phyloP scores from a whole-genome alignment of 2,888 invertebrate species.

The Melanophora roralis region DNA sequence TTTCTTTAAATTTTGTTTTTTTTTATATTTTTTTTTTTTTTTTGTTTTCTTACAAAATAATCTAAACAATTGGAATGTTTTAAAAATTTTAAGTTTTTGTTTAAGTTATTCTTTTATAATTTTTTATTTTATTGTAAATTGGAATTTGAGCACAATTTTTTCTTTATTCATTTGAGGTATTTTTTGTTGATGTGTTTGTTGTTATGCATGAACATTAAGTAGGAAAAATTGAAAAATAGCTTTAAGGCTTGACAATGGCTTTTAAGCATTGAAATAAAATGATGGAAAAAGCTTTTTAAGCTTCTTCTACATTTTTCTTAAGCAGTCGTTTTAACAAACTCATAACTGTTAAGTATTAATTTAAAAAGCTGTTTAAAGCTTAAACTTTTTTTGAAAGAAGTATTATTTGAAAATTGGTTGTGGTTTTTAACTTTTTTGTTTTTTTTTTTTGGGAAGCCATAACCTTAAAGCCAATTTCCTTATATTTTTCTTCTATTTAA shows the following conservation, averaged over 20 bases:
- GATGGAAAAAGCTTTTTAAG: too few species aligned
- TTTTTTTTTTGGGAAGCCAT: neutral
- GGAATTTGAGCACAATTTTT: conserved; percentile 44
- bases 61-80: conserved; percentile 49
- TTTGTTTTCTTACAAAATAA: conserved; percentile 20
- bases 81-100: neutral
- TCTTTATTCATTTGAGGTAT: conserved; percentile 53
- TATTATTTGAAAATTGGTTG: too few species aligned
- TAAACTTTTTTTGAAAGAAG: too few species aligned
- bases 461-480: neutral
- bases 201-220: neutral
- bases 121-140: conserved; percentile 16
- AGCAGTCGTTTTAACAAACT: too few species aligned
- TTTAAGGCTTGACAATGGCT: neutral
- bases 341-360: too few species aligned
- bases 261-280: too few species aligned
- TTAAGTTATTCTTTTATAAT: conserved; percentile 20
- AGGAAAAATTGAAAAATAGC: neutral
- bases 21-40: conserved; percentile 45
- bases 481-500: neutral
- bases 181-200: conserved; percentile 51
- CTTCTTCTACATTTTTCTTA: too few species aligned
- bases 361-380: too few species aligned
- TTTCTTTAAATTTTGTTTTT: conserved; percentile 47
- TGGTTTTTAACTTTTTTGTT: neutral